Base-by-base conservation (phyloP, 1,140 invertebrate species). In the Panagrolaimus sp. region DNA sequence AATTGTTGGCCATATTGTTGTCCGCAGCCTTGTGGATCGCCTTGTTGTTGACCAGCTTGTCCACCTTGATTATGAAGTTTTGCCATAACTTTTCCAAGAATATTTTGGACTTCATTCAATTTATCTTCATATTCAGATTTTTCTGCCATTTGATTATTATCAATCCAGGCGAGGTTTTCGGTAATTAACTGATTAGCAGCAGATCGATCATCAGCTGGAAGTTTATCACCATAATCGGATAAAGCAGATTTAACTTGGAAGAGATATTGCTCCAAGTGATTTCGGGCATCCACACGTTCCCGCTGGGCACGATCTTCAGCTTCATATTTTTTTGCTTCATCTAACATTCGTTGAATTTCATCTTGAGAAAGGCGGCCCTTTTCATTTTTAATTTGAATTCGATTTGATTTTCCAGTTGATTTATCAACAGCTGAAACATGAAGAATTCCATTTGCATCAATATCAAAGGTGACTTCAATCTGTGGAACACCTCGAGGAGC, bases 321-420 rank as follows among this genome's bases (percentile, higher is more conserved):
- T 69, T 86, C 89, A 75, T 90, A 89, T 87, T 92, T 94, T 81
- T 91, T 92, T 17, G 94, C 94, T 75, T 98, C 94, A 70, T 93
- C 91, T 46, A 98, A 92, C 94, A 98, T 97, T 52, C 91, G 87
- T 83, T 97, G 93, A 79, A 97, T 97, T 75, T 97, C 94, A 81
- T 96, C 93, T 86, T 96, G 96, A 82, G 89, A 91, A 0, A 98
- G 88, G 78, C 94, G 90, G 73, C 94, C 93, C 85, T 96, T 96
- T 86, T 97, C 94, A 83, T 97, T 76, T 6, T 72, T 79, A 79
- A 97, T 96, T 26, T 92, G 95, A 84, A 97, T 96, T 85, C 96
- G 96, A 85, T 96, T 96, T 81, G 93, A 91, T 84, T 94, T 94
- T 80, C 94, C 94, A 71, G 94, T 96, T 3, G 85, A 86, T 80